phyloP scores from a whole-genome alignment of 1,140 invertebrate genomes.

The Dendrolimus kikuchii region DNA sequence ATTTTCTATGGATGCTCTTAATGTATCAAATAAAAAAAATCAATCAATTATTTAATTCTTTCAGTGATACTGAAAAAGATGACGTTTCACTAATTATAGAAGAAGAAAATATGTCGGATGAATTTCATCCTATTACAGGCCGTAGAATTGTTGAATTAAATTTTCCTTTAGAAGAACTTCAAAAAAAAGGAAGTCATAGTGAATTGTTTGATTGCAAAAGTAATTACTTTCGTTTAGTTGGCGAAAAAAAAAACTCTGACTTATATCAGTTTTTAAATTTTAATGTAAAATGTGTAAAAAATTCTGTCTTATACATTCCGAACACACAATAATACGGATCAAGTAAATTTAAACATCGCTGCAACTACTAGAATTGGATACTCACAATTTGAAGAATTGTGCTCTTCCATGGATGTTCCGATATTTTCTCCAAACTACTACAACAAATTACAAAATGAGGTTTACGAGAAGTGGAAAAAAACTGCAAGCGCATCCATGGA shows the following conservation, averaged over 20 bases:
- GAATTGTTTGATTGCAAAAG: slow-evolving; percentile 1
- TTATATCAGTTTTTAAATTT: slow-evolving; percentile 3
- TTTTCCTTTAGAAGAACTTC: neutral
- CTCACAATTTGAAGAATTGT: slow-evolving; percentile 4
- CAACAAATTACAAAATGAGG: no score
- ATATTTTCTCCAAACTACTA: no score
- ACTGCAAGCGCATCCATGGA: neutral
- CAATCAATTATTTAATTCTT: no score
- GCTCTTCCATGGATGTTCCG: slow-evolving; percentile 4
- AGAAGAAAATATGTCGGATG: slow-evolving; percentile 1
- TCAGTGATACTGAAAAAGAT: no score
- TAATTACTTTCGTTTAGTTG: slow-evolving; percentile 4
- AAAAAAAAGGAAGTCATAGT: slow-evolving; percentile 1
- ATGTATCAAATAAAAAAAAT: no score
- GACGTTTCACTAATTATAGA: slow-evolving; percentile 1
- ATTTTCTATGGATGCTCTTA: no score
- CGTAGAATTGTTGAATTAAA: slow-evolving; percentile 2
- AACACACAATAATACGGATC: slow-evolving; percentile 1
- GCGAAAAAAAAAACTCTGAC: slow-evolving; percentile 4
- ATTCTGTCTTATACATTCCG: neutral
- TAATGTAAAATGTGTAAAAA: slow-evolving; percentile 4
- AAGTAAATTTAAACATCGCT: slow-evolving; percentile 4
- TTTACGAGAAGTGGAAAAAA: neutral
- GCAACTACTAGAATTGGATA: slow-evolving; percentile 3
- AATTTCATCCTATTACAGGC: slow-evolving; percentile 2